Base-by-base conservation (phyloP, 1,140 invertebrate species). In the Drosophila nannoptera region DNA sequence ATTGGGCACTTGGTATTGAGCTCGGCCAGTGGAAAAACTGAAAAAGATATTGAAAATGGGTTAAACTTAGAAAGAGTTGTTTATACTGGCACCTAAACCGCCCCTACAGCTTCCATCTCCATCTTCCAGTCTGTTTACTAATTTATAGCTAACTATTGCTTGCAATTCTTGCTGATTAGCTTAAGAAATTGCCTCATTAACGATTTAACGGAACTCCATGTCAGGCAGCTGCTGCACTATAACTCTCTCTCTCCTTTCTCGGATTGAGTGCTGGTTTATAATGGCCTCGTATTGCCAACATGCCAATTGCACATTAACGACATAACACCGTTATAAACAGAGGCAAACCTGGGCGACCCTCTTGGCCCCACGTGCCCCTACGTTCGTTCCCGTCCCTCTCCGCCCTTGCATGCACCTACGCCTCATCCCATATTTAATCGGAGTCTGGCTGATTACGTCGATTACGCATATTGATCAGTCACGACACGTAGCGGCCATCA, bases 221-320 rank as follows among this genome's bases (percentile, higher is more conserved):
- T 68, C 22, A 58, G 50, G 61, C 73, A 73, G 45, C 55, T 69
- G 73, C 73, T 83, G 38, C 35, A 36, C 22, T 45, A 7, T 45
- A 7, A 22, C 9, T 38, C 36, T 38, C 36, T 9, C 36, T 22
- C 12, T 31, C 31, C 46, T 54, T 35, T 65, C 43, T 46, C 53
- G 33, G 42, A 40, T 38, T 54, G 42, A 54, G 7, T 53, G 45
- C 45, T 35, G 56, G 66, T 58, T 59, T 77, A 60, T 46, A 64
- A 52, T 60, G 38, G 72, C 40, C 42, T 67, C 62, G 62, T 82
- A 70, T 75, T 75, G 77, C 82, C 82, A 87, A 87, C 82, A 87
- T 82, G 82, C 78, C 82, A 87, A 87, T 87, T 87, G 82, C 82
- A 87, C 82, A 87, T 87, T 87, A 87, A 87, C 82, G 82, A 81